Base-by-base conservation (phyloP, 2,888 invertebrate genomes). In the Lumbricus terrestris region DNA sequence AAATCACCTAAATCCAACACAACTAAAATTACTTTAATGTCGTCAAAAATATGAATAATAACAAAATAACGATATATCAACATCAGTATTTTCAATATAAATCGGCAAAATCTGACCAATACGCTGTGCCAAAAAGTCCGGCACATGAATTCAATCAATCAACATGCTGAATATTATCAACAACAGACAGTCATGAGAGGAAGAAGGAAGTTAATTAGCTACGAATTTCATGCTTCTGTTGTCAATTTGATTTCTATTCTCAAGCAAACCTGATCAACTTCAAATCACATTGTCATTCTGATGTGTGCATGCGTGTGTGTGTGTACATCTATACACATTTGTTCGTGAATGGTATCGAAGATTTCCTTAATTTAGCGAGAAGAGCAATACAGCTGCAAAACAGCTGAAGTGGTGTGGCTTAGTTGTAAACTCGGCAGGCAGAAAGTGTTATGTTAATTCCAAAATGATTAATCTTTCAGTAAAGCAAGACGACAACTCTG, bases 81-180 rank as follows among this genome's bases (percentile, higher is more conserved):
- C 69, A 69, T n/a, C 69, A 69, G 69, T 69, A 69, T 69, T 69
- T n/a, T 69, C 69, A 69, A 69, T 69, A 69, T 13, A 69, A 69
- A 69, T 69, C 8, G 69, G 69, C 69, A 69, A 69, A 69, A 69
- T 69, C n/a, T n/a, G 69, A 69, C 69, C 69, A 69, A 69, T n/a
- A 69, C 8, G 29, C 47, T 20, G 47, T 47, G 47, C 47, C 47
- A 47, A 23, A 47, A 47, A 47, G 47, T 47, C 18, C n/a, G n/a
- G n/a, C 69, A 69, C n/a, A 69, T n/a, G 69, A n/a, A 69, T n/a
- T 69, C 69, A 69, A 69, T 69, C 69, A 69, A 69, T 69, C 69
- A 69, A 13, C 69, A 69, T 69, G n/a, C 69, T 69, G 69, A 69
- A 69, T 8, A 69, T 69, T 69, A 69, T 69, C 69, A 69, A 69